Conservation (phyloP, 2,113 vertebrate species). For the Cavia aperea region DNA sequence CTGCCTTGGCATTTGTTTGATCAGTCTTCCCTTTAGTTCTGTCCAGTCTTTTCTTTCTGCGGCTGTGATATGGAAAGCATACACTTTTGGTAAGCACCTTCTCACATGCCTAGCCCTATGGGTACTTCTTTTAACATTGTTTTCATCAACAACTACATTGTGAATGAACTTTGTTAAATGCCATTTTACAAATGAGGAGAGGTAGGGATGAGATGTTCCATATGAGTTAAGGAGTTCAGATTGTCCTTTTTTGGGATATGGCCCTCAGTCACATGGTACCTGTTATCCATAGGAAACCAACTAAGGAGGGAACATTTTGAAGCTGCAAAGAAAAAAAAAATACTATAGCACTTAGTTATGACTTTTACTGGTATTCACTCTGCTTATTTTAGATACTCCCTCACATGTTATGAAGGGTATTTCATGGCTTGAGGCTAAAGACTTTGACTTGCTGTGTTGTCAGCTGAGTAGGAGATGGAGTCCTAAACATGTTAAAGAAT, state of each 20-base stretch:
- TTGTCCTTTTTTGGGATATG: accelerated
- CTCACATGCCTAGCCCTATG: not conserved
- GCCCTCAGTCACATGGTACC: accelerated
- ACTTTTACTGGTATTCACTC: not conserved
- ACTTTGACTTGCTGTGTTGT: not conserved
- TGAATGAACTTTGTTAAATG: not conserved
- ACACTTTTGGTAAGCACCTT: not conserved
- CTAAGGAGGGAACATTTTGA: not conserved
- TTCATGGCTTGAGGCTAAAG: not conserved
- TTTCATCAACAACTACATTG: not conserved
- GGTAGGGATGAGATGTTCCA: not conserved
- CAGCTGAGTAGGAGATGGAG: accelerated
- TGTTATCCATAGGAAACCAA: too few species aligned
- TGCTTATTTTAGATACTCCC: not conserved
- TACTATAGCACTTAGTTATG: not conserved
- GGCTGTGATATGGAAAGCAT: not conserved
- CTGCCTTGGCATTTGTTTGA: not conserved
- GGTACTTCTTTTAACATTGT: not conserved
- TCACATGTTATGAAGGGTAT: not conserved
- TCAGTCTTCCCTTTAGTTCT: not conserved
- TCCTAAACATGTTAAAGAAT: not conserved
- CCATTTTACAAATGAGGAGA: not conserved
- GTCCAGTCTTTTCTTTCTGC: not conserved
- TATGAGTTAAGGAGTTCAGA: not conserved
- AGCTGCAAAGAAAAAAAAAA: not conserved